These are phyloP conservation scores for Mus minutoides DNA, from an alignment of 2,797 vertebrate genomes.

Conservation along the genomic window DNA sequence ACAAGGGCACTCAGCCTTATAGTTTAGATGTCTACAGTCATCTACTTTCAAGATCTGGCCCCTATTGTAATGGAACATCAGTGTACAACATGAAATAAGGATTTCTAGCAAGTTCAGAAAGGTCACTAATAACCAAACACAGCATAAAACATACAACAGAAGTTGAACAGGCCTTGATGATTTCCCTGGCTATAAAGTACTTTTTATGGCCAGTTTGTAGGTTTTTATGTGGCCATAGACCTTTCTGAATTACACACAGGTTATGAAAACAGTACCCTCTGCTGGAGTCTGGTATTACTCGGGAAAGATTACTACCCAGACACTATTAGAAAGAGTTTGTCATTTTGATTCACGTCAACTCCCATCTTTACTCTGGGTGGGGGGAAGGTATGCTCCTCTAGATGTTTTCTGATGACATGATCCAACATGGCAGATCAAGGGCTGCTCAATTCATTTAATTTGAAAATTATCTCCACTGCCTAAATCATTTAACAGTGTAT, in stretches of 20 bases:
- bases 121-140: constrained; percentile 27
- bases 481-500: not conserved
- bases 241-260: constrained; percentile 50
- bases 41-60: not conserved
- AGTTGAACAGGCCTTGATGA: not conserved
- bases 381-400: not conserved
- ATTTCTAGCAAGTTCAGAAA: constrained; percentile 22
- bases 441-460: constrained; percentile 45
- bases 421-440: not conserved
- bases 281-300: not conserved
- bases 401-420: not conserved
- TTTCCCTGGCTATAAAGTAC: constrained; percentile 21
- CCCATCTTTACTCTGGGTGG: not conserved
- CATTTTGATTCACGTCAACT: not conserved
- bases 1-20: not conserved
- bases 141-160: not conserved
- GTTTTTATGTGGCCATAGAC: constrained; percentile 13
- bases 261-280: constrained; percentile 60
- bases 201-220: constrained; percentile 41
- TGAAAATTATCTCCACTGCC: not conserved
- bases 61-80: not conserved
- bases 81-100: not conserved
- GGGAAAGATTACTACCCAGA: not conserved
- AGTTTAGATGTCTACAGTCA: not conserved
- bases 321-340: constrained; percentile 5